phyloP scores from a whole-genome alignment of 2,888 invertebrate genomes.

The Aphodius granarius region DNA sequence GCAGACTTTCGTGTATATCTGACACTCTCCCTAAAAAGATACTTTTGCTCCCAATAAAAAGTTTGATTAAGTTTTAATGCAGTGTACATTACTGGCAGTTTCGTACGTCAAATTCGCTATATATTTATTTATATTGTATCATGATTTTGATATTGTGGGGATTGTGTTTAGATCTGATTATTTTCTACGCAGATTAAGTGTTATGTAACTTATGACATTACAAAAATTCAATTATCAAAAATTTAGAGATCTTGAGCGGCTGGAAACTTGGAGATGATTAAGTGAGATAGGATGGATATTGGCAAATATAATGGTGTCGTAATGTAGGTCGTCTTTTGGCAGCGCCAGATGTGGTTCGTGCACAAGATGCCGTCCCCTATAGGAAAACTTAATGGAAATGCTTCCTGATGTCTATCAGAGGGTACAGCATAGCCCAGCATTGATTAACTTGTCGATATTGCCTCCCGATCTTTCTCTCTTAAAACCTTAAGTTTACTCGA shows the following conservation, averaged over 20 bases:
- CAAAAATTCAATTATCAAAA: too few species aligned
- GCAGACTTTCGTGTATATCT: not conserved
- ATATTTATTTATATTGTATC: too few species aligned
- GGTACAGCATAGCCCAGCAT: too few species aligned
- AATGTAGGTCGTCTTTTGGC: not conserved
- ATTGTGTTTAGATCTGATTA: too few species aligned
- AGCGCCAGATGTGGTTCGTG: not conserved
- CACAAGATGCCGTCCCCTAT: not conserved
- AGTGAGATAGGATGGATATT: not conserved
- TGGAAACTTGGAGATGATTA: not conserved
- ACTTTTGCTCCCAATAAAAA: not conserved
- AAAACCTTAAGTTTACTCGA: too few species aligned
- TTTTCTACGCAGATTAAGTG: too few species aligned
- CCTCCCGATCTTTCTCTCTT: not conserved
- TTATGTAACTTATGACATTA: too few species aligned
- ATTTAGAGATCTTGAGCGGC: not conserved
- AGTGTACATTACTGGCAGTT: too few species aligned
- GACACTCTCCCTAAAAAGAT: not conserved
- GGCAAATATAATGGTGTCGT: not conserved
- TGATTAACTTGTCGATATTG: too few species aligned
- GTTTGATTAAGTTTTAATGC: not conserved
- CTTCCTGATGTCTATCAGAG: not conserved
- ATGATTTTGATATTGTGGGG: too few species aligned
- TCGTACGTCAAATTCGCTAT: too few species aligned
- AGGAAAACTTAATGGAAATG: not conserved